Evolutionary conservation across 2,888 invertebrate genomes (phyloP), one percentile per base, ranked within the genome.

Genomic region (Luperina testacea): DNA sequence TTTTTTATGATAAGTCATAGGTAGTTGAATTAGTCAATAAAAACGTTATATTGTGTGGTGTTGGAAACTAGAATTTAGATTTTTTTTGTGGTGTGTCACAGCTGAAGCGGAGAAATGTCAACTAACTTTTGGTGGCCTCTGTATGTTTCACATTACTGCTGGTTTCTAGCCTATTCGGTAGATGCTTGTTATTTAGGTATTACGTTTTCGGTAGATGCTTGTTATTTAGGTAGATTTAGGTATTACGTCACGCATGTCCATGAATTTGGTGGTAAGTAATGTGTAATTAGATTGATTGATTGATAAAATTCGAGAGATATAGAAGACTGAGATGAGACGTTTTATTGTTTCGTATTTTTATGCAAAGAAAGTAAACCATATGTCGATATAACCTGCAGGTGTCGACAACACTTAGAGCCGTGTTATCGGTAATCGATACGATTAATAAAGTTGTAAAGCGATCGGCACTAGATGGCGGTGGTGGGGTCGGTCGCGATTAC

Each of bases 371-470:
- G 45, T 57, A 11, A 57, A 48, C 59, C 59, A 83, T n/a, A 61
- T 69, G 8, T 75, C 81, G 72, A 89, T 78, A 76, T 32, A 63
- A 48, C 27, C 68, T 72, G 7, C 15, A 74, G 75, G 59, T 80
- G 45, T 78, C 71, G 68, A 87, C 75, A 79, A 42, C 67, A 75
- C 78, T 83, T 78, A 73, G 70, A 72, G 57, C 76, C 91, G 90
- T 92, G 90, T 68, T 87, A 84, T 85, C 73, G 80, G 78, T 81
- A 87, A 89, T 89, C 89, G 92, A 92, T 91, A 91, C 89, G 90
- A 94, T 94, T 94, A 95, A 94, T 94, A 93, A 92, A 90, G 91
- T 92, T 92, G 90, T 92, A 92, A 92, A 92, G 90, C 91, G 91
- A 92, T 91, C 91, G 89, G 88, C 90, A 89, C 90, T 92, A 93